A percentile compares a stretch with the other conserved stretches of the same genome.
These are phyloP conservation scores for Urocyon cinereoargenteus DNA, from an alignment of 2,797 vertebrate genomes.

Conservation along the genomic window DNA sequence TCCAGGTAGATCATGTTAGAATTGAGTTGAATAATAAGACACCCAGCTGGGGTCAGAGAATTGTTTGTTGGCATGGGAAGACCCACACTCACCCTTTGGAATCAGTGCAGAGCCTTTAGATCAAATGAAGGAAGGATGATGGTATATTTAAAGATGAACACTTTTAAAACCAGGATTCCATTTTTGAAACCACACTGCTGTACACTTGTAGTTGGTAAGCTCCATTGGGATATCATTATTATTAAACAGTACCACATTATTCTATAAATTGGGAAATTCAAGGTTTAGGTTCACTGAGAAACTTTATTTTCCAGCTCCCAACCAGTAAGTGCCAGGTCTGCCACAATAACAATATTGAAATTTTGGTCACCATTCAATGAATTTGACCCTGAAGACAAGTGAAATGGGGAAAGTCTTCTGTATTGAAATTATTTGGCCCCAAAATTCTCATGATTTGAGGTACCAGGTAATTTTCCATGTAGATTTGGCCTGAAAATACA, in stretches of 20 bases:
- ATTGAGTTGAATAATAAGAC: background rate
- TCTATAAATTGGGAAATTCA: slow-evolving; percentile 17
- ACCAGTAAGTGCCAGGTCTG: background rate
- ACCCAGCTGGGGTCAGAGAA: background rate
- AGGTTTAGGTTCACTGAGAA: slow-evolving; percentile 37
- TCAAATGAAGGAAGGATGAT: background rate
- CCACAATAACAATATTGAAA: slow-evolving; percentile 1
- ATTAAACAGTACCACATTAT: background rate
- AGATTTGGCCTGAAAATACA: slow-evolving; percentile 64
- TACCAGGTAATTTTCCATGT: slow-evolving; percentile 76
- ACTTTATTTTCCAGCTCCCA: slow-evolving; percentile 60
- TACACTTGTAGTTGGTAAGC: background rate
- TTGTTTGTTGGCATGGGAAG: background rate
- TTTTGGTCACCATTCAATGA: slow-evolving; percentile 41
- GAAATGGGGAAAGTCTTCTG: background rate
- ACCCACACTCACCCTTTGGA: background rate
- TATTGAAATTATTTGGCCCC: slow-evolving; percentile 12
- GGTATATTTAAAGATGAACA: background rate
- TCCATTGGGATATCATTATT: background rate
- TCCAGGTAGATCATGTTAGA: background rate
- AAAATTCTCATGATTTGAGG: slow-evolving; percentile 21
- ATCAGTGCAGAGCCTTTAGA: background rate
- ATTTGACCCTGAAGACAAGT: slow-evolving; percentile 61
- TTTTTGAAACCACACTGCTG: slow-evolving; percentile 13
- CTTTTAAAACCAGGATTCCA: background rate